Base-by-base conservation (phyloP, 2,888 invertebrate species). In the Rhagium mordax region DNA sequence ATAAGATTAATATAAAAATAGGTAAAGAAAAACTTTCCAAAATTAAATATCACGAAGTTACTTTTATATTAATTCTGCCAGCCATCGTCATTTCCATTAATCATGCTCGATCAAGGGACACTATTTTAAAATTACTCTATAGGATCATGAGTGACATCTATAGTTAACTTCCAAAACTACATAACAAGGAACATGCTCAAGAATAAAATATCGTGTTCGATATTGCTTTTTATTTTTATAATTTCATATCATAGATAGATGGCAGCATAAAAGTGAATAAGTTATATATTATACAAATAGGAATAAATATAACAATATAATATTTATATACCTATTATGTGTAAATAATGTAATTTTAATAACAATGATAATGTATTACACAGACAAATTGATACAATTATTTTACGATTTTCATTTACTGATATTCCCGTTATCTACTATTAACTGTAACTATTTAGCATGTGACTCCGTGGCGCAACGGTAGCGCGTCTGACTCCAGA, bases 401-500 rank as follows among this genome's bases (percentile, higher is more conserved):
- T n/a, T n/a, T n/a, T n/a, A n/a, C n/a, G n/a, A n/a, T n/a, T n/a
- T n/a, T n/a, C n/a, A n/a, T n/a, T n/a, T n/a, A n/a, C n/a, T n/a
- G n/a, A n/a, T n/a, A n/a, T n/a, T n/a, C n/a, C n/a, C n/a, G n/a
- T n/a, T n/a, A n/a, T n/a, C n/a, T 41, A n/a, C 41, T n/a, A 41
- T 1, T 41, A n/a, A n/a, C 3, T 4, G 13, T 4, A n/a, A 41
- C 3, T n/a, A 7, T 18, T 33, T 27, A 5, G 0, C 10, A 16
- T 0, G 15, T 7, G 94, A 94, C 94, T 94, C 94, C 94, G 95
- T 95, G 95, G 95, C 95, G 95, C 95, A 96, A 96, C 94, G 96
- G 96, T 96, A 96, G 95, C 95, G 96, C 95, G 95, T 95, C 95
- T 95, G 95, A 96, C 95, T 96, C 95, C 96, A 96, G 96, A 95